Conservation (phyloP, 2,113 vertebrate species). For the Spheniscus mendiculus region DNA sequence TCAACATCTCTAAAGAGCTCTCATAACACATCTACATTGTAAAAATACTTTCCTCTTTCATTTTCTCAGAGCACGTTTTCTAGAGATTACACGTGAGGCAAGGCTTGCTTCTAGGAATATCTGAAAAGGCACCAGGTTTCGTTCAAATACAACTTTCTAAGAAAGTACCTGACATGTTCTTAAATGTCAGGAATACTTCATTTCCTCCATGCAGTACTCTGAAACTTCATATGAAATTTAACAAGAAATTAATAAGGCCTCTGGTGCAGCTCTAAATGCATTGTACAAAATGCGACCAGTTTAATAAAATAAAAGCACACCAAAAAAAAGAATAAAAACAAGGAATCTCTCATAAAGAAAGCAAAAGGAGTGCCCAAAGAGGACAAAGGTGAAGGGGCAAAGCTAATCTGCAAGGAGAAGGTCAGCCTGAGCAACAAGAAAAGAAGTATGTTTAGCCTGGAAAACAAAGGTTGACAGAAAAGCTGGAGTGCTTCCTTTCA, state of each 20-base stretch:
- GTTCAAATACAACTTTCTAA: not conserved
- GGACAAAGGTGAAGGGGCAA: slow-evolving; percentile 54
- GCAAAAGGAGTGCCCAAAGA: not conserved
- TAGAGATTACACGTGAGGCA: not conserved
- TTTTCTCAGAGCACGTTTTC: not conserved
- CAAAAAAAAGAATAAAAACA: not conserved
- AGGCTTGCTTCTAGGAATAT: not conserved
- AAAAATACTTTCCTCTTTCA: not conserved
- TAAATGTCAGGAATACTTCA: not conserved
- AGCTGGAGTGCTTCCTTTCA: slow-evolving; percentile 40
- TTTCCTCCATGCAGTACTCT: not conserved
- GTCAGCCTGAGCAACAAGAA: slow-evolving; percentile 26
- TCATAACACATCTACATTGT: not conserved
- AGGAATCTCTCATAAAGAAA: not conserved
- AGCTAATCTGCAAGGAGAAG: slow-evolving; percentile 50
- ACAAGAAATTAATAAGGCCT: not conserved
- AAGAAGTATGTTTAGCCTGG: slow-evolving; percentile 29
- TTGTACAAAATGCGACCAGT: not conserved
- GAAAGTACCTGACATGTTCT: not conserved
- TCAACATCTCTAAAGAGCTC: not conserved
- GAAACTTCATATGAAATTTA: not conserved
- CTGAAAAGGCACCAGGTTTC: not conserved
- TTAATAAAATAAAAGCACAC: slow-evolving; percentile 3
- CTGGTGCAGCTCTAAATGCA: not conserved
- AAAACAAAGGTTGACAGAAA: slow-evolving; percentile 60